Evolutionary conservation across 2,888 invertebrate genomes (phyloP), one percentile per base, ranked within the genome.

Genomic region (Graphium colonna): DNA sequence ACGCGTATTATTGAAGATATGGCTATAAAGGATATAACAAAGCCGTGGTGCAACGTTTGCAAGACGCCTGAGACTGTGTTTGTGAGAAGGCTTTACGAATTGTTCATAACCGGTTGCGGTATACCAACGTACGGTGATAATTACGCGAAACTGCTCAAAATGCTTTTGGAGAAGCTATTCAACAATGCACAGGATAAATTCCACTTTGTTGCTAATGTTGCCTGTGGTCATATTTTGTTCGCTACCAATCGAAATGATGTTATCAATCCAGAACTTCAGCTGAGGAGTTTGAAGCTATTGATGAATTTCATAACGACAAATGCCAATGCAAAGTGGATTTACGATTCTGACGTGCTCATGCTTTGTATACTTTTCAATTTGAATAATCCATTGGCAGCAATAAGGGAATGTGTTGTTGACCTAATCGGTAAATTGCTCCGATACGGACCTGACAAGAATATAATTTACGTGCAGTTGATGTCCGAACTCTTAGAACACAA

Each of bases 171-270:
- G 21, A 77, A 77, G 50, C 79, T 90, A 39, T 91, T 91, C 60
- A 72, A 71, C 1, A 75, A 68, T 41, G 43, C 84, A 0, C 78
- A 77, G 50, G 79, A 89, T 1, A 92, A 91, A 65, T 77, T 92
- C 3, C 85, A 91, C 16, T 92, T 93, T 50, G 71, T 93, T 0
- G 85, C 91, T 0, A 92, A 92, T 65, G 88, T 92, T 61, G 90
- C 91, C 40, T 81, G 90, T 41, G 84, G 84, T 0, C 85, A 90
- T 62, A 82, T 87, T 60, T 60, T 89, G 18, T 87, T 81, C 57
- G 84, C 86, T 1, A 61, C 68, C 1, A 78, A 88, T 56, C 80
- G 84, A 33, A 81, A 81, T 63, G 82, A 86, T 52, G 77, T 86
- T 0, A 82, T 90, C 9, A 86, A 82, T 52, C 80, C 87, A 0